A percentile compares a stretch with the other conserved stretches of the same genome.
These are phyloP conservation scores for Lanistes nyassanus DNA, from an alignment of 1,140 invertebrate species.

Conservation along the genomic window DNA sequence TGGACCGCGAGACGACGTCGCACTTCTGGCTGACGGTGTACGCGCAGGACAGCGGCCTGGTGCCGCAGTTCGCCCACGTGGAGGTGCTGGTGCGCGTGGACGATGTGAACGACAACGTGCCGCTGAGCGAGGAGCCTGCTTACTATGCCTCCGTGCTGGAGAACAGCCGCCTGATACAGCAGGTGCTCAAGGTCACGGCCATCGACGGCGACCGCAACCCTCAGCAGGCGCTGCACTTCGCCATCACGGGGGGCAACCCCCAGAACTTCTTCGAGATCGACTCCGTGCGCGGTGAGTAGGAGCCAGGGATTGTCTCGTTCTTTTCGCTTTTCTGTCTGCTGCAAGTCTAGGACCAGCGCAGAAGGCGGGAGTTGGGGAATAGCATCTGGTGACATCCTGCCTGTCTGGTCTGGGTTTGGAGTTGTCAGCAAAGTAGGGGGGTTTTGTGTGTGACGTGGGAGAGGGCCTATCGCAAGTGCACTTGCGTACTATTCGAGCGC, in stretches of 20 bases:
- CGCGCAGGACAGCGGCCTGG: constrained; percentile 89
- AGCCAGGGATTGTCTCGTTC: too few relatives aligned
- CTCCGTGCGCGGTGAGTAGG: constrained; percentile 77
- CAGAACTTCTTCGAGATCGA: constrained; percentile 91
- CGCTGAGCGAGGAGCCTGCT: constrained; percentile 84
- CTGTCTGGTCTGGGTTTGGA: too few relatives aligned
- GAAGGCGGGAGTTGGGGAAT: too few relatives aligned
- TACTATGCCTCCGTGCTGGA: constrained; percentile 84
- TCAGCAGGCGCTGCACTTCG: constrained; percentile 76
- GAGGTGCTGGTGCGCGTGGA: constrained; percentile 86
- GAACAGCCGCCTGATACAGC: constrained; percentile 79
- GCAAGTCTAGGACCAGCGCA: too few relatives aligned
- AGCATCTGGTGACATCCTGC: too few relatives aligned
- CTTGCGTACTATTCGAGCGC: too few relatives aligned
- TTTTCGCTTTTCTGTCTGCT: too few relatives aligned
- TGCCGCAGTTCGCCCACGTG: constrained; percentile 78
- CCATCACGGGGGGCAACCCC: constrained; percentile 89
- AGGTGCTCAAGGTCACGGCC: constrained; percentile 82
- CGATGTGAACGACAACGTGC: constrained; percentile 94
- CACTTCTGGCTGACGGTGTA: constrained; percentile 95
- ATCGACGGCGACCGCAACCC: constrained; percentile 81
- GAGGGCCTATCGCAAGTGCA: too few relatives aligned
- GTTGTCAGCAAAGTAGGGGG: too few relatives aligned
- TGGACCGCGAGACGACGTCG: constrained; percentile 87
- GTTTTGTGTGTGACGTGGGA: too few relatives aligned